Evolutionary conservation across 35 echinoderm and acorn worm species (phyloP), one percentile per base, ranked within the genome.

Genomic region (Apostichopus japonicus): DNA sequence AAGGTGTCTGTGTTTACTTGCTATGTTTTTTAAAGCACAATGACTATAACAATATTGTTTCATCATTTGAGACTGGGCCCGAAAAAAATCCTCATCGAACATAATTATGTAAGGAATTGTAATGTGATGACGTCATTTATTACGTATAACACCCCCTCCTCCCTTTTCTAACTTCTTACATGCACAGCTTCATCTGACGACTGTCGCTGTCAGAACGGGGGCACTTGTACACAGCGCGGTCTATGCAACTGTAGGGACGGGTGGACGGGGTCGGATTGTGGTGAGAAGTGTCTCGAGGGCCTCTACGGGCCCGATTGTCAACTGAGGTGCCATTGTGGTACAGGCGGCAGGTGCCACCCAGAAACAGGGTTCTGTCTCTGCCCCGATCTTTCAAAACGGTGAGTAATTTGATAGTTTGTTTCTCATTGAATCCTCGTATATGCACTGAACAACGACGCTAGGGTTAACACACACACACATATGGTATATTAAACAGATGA

Each of bases 171-270:
- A 44, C 33, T 44, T 44, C 33, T 44, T 44, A 44, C 33, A 44
- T 44, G 6, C 22, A n/a, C 71, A 75, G 71, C 22, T 6, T 19
- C 71, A 75, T 23, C 7, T 75, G n/a, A 25, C 44, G 15, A 17
- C 8, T 89, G 86, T 33, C 61, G 72, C 23, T 89, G 86, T 6
- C 86, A 89, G 8, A 89, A 89, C 86, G 86, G 86, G 5, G 86
- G 86, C 27, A 89, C 86, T 56, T 89, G 86, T 65, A 54, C 79
- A 83, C 23, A 61, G 19, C 10, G 15, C 23, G 62, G 62, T 16
- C 27, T 33, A 24, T 89, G 86, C 51, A 89, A 89, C 52, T 89
- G 86, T 56, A 67, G 86, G 86, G 86, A 89, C 56, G 86, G 86
- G 8, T 89, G 86, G 86, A 75, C 67, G 44, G 86, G 86, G 8